Percentiles rank a stretch among this genome's conserved stretches.
phyloP scores from a whole-genome alignment of 1,140 invertebrate species.

The Wiebesia pumilae region DNA sequence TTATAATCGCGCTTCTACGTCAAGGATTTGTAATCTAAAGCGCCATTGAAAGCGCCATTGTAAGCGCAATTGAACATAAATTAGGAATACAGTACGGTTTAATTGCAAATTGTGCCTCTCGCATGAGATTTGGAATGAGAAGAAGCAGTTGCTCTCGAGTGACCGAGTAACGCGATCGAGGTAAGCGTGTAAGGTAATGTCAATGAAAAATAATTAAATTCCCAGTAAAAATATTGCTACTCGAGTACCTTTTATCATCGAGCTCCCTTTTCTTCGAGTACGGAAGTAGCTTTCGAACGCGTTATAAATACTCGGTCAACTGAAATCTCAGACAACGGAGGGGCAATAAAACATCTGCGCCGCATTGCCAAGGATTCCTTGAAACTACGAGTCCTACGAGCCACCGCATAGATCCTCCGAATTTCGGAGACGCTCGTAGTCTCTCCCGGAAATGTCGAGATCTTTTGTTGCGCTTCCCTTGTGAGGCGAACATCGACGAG shows the following conservation, averaged over 20 bases:
- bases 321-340: neutral
- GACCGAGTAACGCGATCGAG: too few species aligned
- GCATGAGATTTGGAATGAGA: too few species aligned
- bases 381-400: neutral
- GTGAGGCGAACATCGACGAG: too few species aligned
- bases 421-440: neutral
- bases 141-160: too few species aligned
- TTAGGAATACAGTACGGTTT: neutral
- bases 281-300: neutral
- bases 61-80: neutral
- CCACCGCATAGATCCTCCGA: neutral
- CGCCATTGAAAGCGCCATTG: too few species aligned
- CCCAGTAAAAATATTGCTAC: too few species aligned
- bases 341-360: slow-evolving; percentile 1
- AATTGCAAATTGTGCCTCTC: too few species aligned
- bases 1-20: too few species aligned
- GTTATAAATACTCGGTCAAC: neutral
- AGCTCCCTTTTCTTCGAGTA: neutral
- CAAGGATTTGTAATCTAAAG: too few species aligned
- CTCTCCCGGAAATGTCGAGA: neutral
- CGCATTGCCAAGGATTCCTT: neutral
- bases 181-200: too few species aligned
- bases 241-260: neutral
- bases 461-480: neutral
- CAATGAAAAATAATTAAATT: too few species aligned